Evolutionary conservation across 2,113 vertebrate species (phyloP).

Genomic region (Phyllostomus discolor): DNA sequence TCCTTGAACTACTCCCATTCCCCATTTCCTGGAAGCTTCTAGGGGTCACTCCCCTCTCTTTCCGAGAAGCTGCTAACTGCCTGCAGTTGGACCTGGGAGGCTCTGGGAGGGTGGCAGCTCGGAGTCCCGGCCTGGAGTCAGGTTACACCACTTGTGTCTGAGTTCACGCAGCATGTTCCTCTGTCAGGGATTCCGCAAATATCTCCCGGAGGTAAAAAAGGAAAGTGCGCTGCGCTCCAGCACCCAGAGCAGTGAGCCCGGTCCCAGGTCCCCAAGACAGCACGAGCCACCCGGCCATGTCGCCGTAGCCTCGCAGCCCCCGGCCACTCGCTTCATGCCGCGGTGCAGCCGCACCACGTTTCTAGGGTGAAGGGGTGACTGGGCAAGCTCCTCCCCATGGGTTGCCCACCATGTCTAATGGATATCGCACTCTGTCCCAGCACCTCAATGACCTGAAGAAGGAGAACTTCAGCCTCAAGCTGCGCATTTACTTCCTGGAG

Average conservation of each 20-base stretch:
- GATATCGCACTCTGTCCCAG: constrained; percentile 96
- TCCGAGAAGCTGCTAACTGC: constrained; percentile 47
- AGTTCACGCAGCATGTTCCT: constrained; percentile 76
- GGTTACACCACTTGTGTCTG: constrained; percentile 87
- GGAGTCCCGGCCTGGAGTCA: constrained; percentile 76
- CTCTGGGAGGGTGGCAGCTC: constrained; percentile 36
- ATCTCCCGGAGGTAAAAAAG: constrained; percentile 86
- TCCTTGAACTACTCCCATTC: neutral
- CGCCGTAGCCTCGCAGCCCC: constrained; percentile 15
- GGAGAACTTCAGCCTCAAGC: constrained; percentile 99
- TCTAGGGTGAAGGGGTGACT: constrained; percentile 77
- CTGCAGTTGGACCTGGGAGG: constrained; percentile 22
- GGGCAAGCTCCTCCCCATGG: constrained; percentile 78
- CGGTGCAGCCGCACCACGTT: constrained; percentile 56
- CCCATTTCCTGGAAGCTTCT: neutral
- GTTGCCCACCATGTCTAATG: constrained; percentile 89
- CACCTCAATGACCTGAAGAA: constrained; percentile 99
- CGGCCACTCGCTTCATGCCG: constrained; percentile 40
- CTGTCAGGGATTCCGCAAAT: constrained; percentile 89
- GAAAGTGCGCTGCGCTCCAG: constrained; percentile 70
- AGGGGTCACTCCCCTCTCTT: neutral
- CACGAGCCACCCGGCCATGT: constrained; percentile 44
- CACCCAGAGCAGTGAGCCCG: constrained; percentile 11
- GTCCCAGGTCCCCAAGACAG: constrained; percentile 35
- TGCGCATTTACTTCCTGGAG: constrained; percentile 98